These are phyloP conservation scores for Falco naumanni DNA, from an alignment of 2,797 vertebrate species.

Conservation along the genomic window DNA sequence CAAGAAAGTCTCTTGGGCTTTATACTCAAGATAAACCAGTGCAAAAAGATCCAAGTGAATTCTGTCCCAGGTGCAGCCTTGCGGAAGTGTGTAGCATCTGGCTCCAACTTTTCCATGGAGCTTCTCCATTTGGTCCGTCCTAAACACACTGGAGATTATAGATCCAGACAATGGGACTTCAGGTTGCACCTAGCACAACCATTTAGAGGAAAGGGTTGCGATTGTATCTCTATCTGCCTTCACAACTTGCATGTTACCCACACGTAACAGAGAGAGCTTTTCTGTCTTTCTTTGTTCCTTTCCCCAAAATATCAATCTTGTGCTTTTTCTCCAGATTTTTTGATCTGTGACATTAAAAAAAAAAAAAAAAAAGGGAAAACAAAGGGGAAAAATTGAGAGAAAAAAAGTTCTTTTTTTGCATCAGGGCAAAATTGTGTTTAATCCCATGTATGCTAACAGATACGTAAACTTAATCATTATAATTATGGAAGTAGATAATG, in stretches of 20 bases:
- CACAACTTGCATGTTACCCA: background rate
- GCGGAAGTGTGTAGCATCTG: background rate
- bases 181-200: background rate
- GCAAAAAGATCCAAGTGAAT: background rate
- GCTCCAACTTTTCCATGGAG: background rate
- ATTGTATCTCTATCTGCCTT: too few species aligned
- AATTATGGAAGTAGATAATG: background rate
- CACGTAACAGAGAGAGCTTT: background rate
- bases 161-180: background rate
- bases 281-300: background rate
- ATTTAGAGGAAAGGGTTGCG: background rate
- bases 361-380: background rate
- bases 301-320: accelerated
- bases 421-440: background rate
- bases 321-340: background rate
- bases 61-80: background rate
- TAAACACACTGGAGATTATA: background rate
- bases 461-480: background rate
- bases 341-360: background rate
- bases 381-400: accelerated
- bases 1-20: background rate
- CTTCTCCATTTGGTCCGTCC: background rate
- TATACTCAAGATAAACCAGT: background rate
- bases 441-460: background rate
- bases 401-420: background rate